These are phyloP conservation scores for Eunapius fragilis DNA, from an alignment of 37 sponge, comb jelly and placozoan genomes.

Conservation along the genomic window DNA sequence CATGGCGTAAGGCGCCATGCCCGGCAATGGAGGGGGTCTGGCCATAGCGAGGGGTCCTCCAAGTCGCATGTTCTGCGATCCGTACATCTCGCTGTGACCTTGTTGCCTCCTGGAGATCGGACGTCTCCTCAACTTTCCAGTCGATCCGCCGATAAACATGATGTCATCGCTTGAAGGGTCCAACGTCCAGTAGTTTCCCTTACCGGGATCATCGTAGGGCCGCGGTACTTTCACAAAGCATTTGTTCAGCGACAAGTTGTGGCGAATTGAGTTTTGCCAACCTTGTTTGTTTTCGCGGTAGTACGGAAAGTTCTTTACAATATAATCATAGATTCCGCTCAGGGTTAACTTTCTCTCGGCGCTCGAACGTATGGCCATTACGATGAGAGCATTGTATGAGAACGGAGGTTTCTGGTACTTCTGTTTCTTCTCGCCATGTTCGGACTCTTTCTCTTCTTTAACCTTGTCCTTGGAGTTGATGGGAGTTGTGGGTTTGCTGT, in stretches of 20 bases:
- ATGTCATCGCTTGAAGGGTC: slow-evolving; percentile 89
- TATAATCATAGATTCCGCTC: slow-evolving; percentile 94
- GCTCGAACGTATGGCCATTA: slow-evolving; percentile 95
- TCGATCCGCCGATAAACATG: slow-evolving; percentile 87
- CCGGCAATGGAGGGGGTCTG: slow-evolving; percentile 56
- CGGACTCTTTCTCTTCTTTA: slow-evolving; percentile 13
- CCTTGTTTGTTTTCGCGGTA: slow-evolving; percentile 96
- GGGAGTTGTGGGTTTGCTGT: slow-evolving; percentile 14
- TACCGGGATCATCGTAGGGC: slow-evolving; percentile 95
- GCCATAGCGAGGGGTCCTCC: slow-evolving; percentile 38
- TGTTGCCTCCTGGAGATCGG: slow-evolving; percentile 72
- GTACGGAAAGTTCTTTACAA: slow-evolving; percentile 93
- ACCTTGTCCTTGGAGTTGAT: slow-evolving; percentile 9
- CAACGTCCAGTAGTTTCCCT: slow-evolving; percentile 97
- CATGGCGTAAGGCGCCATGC: slow-evolving; percentile 36
- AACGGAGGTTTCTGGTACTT: slow-evolving; percentile 86
- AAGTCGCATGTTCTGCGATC: slow-evolving; percentile 39
- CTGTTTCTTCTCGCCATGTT: slow-evolving; percentile 41
- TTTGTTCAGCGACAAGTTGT: slow-evolving; percentile 96
- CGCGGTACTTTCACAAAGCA: slow-evolving; percentile 96
- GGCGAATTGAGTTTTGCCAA: slow-evolving; percentile 98
- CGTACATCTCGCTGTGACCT: slow-evolving; percentile 56
- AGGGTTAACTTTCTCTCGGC: slow-evolving; percentile 92
- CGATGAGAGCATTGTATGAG: slow-evolving; percentile 96
- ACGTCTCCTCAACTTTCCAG: slow-evolving; percentile 84